These are phyloP conservation scores for Zosterops lateralis DNA, from an alignment of 2,113 vertebrate species.

Conservation along the genomic window DNA sequence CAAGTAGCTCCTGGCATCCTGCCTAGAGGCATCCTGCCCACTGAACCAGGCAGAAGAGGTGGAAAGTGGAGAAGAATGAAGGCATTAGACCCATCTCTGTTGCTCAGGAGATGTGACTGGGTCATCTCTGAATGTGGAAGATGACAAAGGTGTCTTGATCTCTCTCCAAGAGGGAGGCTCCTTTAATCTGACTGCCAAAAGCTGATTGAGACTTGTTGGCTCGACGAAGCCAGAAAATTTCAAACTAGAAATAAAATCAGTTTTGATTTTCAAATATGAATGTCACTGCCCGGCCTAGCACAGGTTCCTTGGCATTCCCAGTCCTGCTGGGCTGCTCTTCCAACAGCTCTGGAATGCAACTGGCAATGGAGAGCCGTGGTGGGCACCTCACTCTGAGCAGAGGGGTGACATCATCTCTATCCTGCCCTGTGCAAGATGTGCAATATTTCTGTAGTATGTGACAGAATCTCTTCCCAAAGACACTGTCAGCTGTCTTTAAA, in stretches of 20 bases:
- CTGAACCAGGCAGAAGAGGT: background rate
- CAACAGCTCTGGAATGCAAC: background rate
- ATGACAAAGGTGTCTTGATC: background rate
- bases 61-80: background rate
- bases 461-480: background rate
- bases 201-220: background rate
- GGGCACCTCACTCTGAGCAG: background rate
- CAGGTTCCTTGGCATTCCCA: background rate
- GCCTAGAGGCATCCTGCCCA: background rate
- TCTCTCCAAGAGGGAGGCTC: background rate
- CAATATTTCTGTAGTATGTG: background rate
- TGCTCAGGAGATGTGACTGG: background rate
- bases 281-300: background rate
- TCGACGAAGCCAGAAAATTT: background rate
- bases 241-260: conserved; percentile 13
- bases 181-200: background rate
- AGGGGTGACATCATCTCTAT: background rate
- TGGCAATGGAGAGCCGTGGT: background rate
- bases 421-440: background rate
- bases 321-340: background rate
- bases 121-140: background rate
- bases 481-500: background rate
- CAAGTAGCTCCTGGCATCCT: conserved; percentile 4
- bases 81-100: background rate
- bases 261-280: background rate